Evolutionary conservation across 2,797 vertebrate genomes (phyloP), one percentile per base, ranked within the genome.

Genomic region (Notoglanidium macrostoma): DNA sequence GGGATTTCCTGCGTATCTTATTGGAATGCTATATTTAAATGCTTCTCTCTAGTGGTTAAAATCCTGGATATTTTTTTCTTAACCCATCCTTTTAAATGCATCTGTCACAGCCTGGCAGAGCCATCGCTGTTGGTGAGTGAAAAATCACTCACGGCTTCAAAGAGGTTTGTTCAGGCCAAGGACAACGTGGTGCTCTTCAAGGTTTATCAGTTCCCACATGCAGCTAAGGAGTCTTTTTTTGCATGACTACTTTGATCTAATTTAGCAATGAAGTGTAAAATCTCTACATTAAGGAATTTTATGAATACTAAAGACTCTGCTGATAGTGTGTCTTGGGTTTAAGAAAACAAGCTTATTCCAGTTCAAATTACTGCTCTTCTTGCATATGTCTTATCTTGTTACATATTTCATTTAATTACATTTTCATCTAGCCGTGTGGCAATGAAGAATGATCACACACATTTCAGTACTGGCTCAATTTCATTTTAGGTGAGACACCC

Each of bases 21-120:
- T 88, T 79, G 86, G 73, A 90, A 91, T 88, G 86, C 59, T 89
- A 68, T 83, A 90, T 90, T 90, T 68, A 91, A 84, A 89, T 87
- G 44, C 14, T 19, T 46, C 65, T 68, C 61, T 51, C 54, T 74
- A 68, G 80, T 88, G 78, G 83, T 68, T 88, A 86, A 89, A 87
- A 55, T 84, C 51, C 72, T 57, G 19, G 12, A 63, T 77, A 80
- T 87, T 84, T 79, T 83, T 51, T 67, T 73, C 82, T n/a, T 63
- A 26, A 74, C 44, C 55, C 67, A 70, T 61, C 61, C 19, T 85
- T 76, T 78, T 44, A 83, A 84, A 77, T 76, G 78, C 70, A 78
- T 55, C 86, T 83, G 80, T 80, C 49, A 63, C 55, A n/a, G 84
- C 55, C 46, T 76, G 10, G 61, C 70, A 77, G 63, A 40, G 4